Base-by-base conservation (phyloP, 2,888 invertebrate genomes). In the Dexiosoma caninum region DNA sequence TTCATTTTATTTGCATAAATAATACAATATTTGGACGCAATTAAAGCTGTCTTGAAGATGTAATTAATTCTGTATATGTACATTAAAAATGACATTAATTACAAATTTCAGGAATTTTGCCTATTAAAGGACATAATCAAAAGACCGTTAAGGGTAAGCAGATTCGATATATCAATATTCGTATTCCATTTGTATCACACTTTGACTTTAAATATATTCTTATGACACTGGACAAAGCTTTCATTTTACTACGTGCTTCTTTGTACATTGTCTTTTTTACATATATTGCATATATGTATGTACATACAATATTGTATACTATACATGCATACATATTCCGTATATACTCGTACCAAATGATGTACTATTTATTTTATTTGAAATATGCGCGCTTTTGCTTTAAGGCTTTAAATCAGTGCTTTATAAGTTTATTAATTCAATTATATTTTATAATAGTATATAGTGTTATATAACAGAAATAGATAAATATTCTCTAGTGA, bases 61-160 rank as follows among this genome's bases (percentile, higher is more conserved):
- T 19, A 19, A 44, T 19, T 64, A n/a, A n/a, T n/a, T n/a, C n/a
- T n/a, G n/a, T n/a, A n/a, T n/a, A 27, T 66, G 46, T 30, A 27
- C 37, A 16, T 16, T 16, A 21, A 23, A n/a, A 16, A n/a, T n/a
- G 14, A 19, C 66, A 53, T 53, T 51, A 37, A 66, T 66, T 74
- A 57, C 10, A 74, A 57, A 37, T 74, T 75, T 19, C 66, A 75
- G 75, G 75, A 21, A 49, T 59, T 57, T 59, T 59, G 66, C 42
- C 66, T 57, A 49, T 21, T 42, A 75, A 21, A 59, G 57, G 74
- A 75, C 49, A 59, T 75, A 75, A 59, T 72, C 35, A 40, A 57
- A 75, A 75, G 12, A 32, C 16, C 8, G 49, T 49, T 14, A 55
- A 75, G 49, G 75, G 75, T 75, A 75, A 75, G 74, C 46, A 21